Percentiles rank a stretch among this genome's conserved stretches.
Conservation (phyloP, 1,140 invertebrate genomes). For the Zaprionus capensis region DNA sequence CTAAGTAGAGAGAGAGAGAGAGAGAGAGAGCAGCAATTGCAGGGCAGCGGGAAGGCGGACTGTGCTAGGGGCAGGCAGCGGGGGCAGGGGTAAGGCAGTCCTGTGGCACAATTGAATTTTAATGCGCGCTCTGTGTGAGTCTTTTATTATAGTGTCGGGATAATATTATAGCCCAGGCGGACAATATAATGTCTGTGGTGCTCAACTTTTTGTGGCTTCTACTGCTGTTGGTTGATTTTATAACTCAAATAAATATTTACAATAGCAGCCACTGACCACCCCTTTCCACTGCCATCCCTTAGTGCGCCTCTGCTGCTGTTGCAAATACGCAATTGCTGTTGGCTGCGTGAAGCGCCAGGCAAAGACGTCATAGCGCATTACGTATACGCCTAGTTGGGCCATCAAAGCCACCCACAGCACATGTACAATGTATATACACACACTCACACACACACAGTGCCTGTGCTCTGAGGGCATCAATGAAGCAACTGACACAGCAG, state of each 20-base stretch:
- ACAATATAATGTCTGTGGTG: constrained; percentile 3
- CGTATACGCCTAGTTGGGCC: constrained; percentile 64
- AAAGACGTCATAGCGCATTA: constrained; percentile 79
- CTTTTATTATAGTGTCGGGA: constrained; percentile 11
- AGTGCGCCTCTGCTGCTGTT: background rate
- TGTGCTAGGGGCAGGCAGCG: background rate
- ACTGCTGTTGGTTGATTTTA: constrained; percentile 12
- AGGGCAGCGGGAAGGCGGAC: background rate
- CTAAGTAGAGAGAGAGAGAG: no score
- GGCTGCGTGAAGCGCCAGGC: constrained; percentile 26
- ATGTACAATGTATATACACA: constrained; percentile 5
- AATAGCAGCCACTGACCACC: background rate
- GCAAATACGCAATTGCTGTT: constrained; percentile 39
- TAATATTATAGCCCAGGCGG: background rate
- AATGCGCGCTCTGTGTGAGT: constrained; percentile 6
- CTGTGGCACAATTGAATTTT: constrained; percentile 13
- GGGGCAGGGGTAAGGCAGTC: no score
- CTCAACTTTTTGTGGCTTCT: background rate
- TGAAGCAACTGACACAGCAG: constrained; percentile 60
- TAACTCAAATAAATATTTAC: constrained; percentile 32
- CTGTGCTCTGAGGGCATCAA: constrained; percentile 48
- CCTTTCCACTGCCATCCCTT: background rate
- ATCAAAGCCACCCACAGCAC: background rate
- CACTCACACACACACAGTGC: background rate
- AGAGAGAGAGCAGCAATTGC: background rate